phyloP scores from a whole-genome alignment of 2,888 invertebrate species.

The Norana najaformis region DNA sequence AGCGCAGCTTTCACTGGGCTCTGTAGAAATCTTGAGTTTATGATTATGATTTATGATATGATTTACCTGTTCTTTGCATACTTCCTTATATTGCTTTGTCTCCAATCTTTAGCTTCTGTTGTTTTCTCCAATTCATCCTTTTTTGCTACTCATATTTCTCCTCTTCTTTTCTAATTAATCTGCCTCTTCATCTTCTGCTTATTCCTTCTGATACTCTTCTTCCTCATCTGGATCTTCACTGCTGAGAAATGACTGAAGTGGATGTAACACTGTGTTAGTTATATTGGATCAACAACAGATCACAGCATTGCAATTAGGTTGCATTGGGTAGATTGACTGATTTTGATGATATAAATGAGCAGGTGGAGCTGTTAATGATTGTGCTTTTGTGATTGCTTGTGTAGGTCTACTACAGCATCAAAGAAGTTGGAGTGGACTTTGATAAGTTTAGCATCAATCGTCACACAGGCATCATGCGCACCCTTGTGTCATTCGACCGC shows the following conservation, averaged over 20 bases:
- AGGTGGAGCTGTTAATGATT: constrained; percentile 40
- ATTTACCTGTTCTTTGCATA: too few species aligned
- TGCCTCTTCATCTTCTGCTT: too few species aligned
- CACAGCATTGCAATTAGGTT: neutral
- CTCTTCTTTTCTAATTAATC: too few species aligned
- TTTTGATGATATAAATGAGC: neutral
- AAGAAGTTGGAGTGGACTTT: constrained; percentile 39
- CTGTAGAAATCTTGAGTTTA: too few species aligned
- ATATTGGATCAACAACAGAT: neutral
- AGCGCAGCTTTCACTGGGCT: too few species aligned
- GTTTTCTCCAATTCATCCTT: too few species aligned
- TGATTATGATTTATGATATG: too few species aligned
- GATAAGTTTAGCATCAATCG: constrained; percentile 84
- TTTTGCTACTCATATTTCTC: too few species aligned
- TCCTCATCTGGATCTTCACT: too few species aligned
- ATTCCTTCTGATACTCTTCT: too few species aligned
- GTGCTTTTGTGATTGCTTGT: constrained; percentile 55
- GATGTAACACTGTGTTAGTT: neutral
- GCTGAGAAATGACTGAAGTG: neutral
- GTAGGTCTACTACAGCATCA: constrained; percentile 45
- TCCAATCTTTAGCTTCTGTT: too few species aligned
- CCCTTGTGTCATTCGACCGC: constrained; percentile 92
- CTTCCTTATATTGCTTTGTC: too few species aligned
- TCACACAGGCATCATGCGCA: constrained; percentile 89
- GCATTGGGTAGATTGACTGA: neutral